Base-by-base conservation (phyloP, 2,797 vertebrate species). In the Vultur gryphus region DNA sequence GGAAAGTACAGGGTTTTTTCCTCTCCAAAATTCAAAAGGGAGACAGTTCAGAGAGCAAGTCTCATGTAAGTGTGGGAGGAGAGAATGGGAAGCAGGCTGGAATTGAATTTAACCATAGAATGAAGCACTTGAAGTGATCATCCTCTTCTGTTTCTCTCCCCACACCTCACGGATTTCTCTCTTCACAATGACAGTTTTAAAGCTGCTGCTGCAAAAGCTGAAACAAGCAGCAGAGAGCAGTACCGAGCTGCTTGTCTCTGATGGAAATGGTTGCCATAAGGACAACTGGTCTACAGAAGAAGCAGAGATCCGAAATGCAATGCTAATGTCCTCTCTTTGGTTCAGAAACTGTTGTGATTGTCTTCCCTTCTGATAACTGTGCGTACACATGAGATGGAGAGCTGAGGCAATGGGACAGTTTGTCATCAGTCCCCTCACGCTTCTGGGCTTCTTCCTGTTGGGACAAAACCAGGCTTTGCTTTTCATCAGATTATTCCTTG, bases 141-240 rank as follows among this genome's bases (percentile, higher is more conserved):
- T 75, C 64, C 11, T 51, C 17, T 29, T 49, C 48, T 51, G 7
- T 52, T 76, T 88, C 33, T 80, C 66, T 67, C 33, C 28, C 9
- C 46, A 15, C n/a, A 61, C 49, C 19, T 80, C 23, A 46, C 0
- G 0, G 57, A 49, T 91, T 93, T 88, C 24, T 83, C 16, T 82
- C 35, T 80, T 55, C 2, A 2, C 71, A 12, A 18, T 6, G 51
- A 33, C 26, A 59, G 49, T 78, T 90, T 90, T 21, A 48, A 93
- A 87, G 52, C 49, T 69, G 33, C 1, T 46, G 59, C 72, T 95
- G 81, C 72, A 84, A 35, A 85, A 95, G 59, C 69, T 84, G 88
- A 75, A 75, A 18, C 39, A 83, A 70, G 88, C 94, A 97, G 91
- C 57, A 97, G 97, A 97, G 97, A 94, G 92, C 94, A 97, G 70